Base-by-base conservation (phyloP, 1,140 invertebrate genomes). In the Orius laevigatus region DNA sequence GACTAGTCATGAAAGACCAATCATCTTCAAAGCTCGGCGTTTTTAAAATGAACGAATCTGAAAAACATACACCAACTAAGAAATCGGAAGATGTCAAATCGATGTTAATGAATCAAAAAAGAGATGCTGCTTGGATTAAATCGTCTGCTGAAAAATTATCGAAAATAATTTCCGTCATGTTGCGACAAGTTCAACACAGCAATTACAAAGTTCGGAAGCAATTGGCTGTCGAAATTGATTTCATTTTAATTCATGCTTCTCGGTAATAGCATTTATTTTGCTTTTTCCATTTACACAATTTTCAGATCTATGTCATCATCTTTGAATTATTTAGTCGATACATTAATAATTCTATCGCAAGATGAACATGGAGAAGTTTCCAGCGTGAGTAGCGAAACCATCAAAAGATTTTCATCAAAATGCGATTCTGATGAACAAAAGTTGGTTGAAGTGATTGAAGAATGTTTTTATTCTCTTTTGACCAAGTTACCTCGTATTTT, bases 191-290 rank as follows among this genome's bases (percentile, higher is more conserved):
- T 1, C 60, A 63, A 31, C 72, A 78, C 60, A 65, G 69, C 3
- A 68, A 76, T 58, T 61, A 56, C 33, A 66, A 64, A 62, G 74
- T 80, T 43, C 60, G 74, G 31, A 57, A 58, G 34, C 74, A 76
- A 61, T 57, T 78, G 15, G 63, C 64, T 8, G 50, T 65, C 5
- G 64, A 66, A 31, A 68, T 69, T 49, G 52, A 57, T 9, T 59
- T 69, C 46, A 56, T 80, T 42, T 57, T 76, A 3, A 25, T 8
- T 8, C 25, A 8, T 25, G 25, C 25, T 25, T 25, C 25, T 4
- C 25, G 25, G 25, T 25, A 61, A 61, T 74, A 77, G 59, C 64
- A 63, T 64, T 54, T 56, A 25, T 25, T 25, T 25, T 4, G 8
- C 3, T 25, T 4, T 25, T 25, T 25, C 8, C 25, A 25, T 50